Conservation (phyloP, 2,888 invertebrate species). For the Campoplex capitator region DNA sequence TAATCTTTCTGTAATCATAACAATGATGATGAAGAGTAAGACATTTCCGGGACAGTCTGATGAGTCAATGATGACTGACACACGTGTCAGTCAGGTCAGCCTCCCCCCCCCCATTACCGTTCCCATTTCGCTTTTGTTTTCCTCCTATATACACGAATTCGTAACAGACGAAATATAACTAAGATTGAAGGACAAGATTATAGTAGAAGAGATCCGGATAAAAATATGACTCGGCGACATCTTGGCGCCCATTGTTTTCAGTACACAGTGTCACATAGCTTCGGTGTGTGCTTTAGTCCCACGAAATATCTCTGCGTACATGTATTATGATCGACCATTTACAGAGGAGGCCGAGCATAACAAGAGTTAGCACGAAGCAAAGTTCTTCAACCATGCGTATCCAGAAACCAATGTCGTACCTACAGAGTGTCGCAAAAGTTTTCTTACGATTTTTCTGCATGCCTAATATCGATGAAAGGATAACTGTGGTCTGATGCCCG, state of each 20-base stretch:
- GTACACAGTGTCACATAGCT: constrained; percentile 18
- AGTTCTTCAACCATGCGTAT: constrained; percentile 52
- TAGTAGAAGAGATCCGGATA: neutral
- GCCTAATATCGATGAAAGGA: neutral
- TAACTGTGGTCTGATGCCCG: neutral
- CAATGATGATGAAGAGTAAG: neutral
- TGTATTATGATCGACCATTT: constrained; percentile 25
- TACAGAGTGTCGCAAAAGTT: constrained; percentile 14
- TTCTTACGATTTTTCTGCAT: neutral
- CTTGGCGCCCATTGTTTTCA: constrained; percentile 49
- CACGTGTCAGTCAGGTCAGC: neutral
- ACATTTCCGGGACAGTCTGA: constrained; percentile 14
- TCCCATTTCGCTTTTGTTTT: constrained; percentile 19
- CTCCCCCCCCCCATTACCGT: neutral
- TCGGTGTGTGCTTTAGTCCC: neutral
- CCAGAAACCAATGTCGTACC: neutral
- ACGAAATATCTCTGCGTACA: constrained; percentile 23
- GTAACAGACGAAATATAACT: constrained; percentile 17
- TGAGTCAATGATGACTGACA: neutral
- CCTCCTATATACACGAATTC: neutral
- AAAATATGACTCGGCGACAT: constrained; percentile 26
- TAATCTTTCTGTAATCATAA: neutral
- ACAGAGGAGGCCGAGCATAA: constrained; percentile 55
- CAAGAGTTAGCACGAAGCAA: constrained; percentile 70
- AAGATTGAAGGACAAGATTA: constrained; percentile 30